Percentiles rank a stretch among this genome's conserved stretches.
Conservation (phyloP, 2,113 vertebrate genomes). For the Nannospalax galili region DNA sequence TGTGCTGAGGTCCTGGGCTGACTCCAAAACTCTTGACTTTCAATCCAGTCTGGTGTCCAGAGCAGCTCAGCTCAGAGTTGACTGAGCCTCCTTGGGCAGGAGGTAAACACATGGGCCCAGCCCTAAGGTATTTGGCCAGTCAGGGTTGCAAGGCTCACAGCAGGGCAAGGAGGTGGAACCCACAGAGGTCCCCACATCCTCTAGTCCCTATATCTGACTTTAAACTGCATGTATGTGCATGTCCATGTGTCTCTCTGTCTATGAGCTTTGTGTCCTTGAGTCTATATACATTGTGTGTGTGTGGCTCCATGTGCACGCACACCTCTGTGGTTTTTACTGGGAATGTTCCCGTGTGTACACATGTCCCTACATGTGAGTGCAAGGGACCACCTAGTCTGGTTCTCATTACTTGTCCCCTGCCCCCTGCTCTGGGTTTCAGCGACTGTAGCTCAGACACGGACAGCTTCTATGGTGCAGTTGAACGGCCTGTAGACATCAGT, state of each 20-base stretch:
- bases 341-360: not conserved
- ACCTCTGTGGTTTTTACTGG: not conserved
- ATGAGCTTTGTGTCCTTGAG: not conserved
- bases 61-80: too few species aligned
- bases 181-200: not conserved
- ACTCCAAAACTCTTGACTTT: not conserved
- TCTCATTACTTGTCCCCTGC: not conserved
- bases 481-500: constrained; percentile 92
- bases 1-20: not conserved
- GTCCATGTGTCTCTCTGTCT: not conserved
- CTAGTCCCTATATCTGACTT: rapidly evolving
- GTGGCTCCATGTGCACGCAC: not conserved
- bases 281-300: too few species aligned
- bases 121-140: not conserved
- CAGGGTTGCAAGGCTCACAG: not conserved
- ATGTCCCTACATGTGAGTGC: not conserved
- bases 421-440: constrained; percentile 80
- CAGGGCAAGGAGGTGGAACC: not conserved
- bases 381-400: rapidly evolving
- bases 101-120: not conserved
- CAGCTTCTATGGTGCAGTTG: constrained; percentile 95
- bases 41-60: rapidly evolving
- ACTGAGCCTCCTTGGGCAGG: not conserved
- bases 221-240: rapidly evolving
- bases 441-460: constrained; percentile 93